phyloP scores from a whole-genome alignment of 2,113 vertebrate species.

The Pardalotus punctatus region DNA sequence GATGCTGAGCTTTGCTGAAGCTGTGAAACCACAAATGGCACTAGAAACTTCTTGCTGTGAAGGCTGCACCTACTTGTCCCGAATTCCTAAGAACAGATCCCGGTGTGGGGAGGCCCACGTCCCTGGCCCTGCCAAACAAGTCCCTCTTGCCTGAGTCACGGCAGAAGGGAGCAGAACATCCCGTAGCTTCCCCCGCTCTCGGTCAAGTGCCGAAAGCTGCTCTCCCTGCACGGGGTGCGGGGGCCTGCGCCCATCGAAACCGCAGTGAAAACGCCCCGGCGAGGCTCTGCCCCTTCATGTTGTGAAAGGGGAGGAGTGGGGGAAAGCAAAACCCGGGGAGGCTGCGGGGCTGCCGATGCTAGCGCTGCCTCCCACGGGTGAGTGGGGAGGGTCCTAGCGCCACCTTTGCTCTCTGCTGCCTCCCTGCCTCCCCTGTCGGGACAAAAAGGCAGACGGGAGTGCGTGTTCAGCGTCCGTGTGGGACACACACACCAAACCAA shows the following conservation, averaged over 20 bases:
- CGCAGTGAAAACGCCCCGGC: accelerated
- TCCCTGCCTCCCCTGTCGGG: accelerated
- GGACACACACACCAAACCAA: background rate
- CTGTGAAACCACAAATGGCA: conserved; percentile 14
- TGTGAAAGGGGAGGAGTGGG: background rate
- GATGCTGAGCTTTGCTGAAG: background rate
- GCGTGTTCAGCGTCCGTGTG: accelerated
- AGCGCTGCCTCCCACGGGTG: background rate
- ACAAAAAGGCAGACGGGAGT: background rate
- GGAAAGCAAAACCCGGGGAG: background rate
- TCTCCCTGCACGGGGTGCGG: background rate
- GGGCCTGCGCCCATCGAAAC: background rate
- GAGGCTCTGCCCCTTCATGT: background rate
- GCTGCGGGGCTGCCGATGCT: background rate
- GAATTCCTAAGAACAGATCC: conserved; percentile 55
- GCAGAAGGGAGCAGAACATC: background rate
- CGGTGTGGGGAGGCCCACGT: background rate
- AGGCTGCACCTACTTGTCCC: background rate
- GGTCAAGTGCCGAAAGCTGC: background rate
- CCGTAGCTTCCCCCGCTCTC: accelerated
- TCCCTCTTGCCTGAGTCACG: background rate
- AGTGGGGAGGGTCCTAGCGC: background rate
- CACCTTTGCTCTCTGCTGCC: background rate
- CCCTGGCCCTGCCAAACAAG: background rate
- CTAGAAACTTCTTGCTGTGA: conserved; percentile 41